Evolutionary conservation across 2,888 invertebrate species (phyloP).

Genomic region (Sialis fuliginosa): DNA sequence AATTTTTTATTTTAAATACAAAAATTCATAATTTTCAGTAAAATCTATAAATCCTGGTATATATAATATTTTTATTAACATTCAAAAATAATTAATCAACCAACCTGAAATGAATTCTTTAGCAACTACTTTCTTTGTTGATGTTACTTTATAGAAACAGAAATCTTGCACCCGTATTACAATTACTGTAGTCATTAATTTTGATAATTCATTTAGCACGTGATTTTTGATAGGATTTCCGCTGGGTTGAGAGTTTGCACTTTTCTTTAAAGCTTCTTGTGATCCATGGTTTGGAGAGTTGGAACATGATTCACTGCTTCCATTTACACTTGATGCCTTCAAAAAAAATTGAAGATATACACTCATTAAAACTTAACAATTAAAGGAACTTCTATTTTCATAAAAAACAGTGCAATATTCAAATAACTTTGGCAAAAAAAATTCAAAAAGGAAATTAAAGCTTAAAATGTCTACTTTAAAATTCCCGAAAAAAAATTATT

Average conservation of each 20-base stretch:
- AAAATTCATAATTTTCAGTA: background rate
- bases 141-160: constrained; percentile 68
- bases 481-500: background rate
- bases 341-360: background rate
- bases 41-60: background rate
- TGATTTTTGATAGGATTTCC: constrained; percentile 40
- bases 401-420: too few species aligned
- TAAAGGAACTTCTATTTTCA: too few species aligned
- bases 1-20: background rate
- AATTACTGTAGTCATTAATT: constrained; percentile 82
- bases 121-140: constrained; percentile 49
- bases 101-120: constrained; percentile 68
- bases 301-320: background rate
- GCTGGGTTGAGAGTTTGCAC: constrained; percentile 11
- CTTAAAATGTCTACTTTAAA: background rate
- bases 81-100: constrained; percentile 5
- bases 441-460: too few species aligned
- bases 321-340: background rate
- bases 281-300: background rate
- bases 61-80: background rate
- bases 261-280: constrained; percentile 9
- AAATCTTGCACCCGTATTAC: constrained; percentile 84
- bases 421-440: too few species aligned
- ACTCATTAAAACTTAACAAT: background rate
- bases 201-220: constrained; percentile 57